phyloP scores from a whole-genome alignment of 1,140 invertebrate species.

The Drosophila busckii region DNA sequence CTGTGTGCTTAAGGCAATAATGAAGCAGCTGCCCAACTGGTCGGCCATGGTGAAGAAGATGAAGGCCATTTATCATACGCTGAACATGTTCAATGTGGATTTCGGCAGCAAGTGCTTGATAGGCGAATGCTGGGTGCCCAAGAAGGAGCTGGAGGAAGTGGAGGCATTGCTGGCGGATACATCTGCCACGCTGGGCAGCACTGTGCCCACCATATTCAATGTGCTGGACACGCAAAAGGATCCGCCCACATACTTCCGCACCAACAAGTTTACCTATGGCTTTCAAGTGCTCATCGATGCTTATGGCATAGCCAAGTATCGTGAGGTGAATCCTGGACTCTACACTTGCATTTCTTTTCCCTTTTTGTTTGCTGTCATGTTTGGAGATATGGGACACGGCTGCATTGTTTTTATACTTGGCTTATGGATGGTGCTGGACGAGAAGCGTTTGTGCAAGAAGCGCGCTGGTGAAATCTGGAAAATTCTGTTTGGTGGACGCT shows the following conservation, averaged over 20 bases:
- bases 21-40: constrained; percentile 96
- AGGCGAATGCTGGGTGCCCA: constrained; percentile 97
- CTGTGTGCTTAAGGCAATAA: constrained; percentile 92
- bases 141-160: constrained; percentile 89
- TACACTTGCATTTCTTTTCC: constrained; percentile 89
- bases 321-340: constrained; percentile 88
- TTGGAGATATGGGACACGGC: constrained; percentile 87
- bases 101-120: constrained; percentile 95
- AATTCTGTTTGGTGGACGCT: constrained; percentile 97
- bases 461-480: constrained; percentile 92
- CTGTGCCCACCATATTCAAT: constrained; percentile 95
- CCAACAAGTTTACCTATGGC: constrained; percentile 89
- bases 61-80: constrained; percentile 93
- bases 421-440: constrained; percentile 84
- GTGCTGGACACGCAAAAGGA: constrained; percentile 85
- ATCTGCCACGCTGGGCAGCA: constrained; percentile 92
- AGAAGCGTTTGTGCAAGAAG: constrained; percentile 84
- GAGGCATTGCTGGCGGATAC: constrained; percentile 94
- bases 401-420: constrained; percentile 83
- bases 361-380: constrained; percentile 88
- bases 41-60: constrained; percentile 92
- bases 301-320: constrained; percentile 87
- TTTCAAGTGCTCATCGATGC: constrained; percentile 92
- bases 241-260: constrained; percentile 89
- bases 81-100: constrained; percentile 93